A percentile compares a stretch with the other conserved stretches of the same genome.
phyloP scores from a whole-genome alignment of 2,888 invertebrate genomes.

The Megaustenia siamemsis region DNA sequence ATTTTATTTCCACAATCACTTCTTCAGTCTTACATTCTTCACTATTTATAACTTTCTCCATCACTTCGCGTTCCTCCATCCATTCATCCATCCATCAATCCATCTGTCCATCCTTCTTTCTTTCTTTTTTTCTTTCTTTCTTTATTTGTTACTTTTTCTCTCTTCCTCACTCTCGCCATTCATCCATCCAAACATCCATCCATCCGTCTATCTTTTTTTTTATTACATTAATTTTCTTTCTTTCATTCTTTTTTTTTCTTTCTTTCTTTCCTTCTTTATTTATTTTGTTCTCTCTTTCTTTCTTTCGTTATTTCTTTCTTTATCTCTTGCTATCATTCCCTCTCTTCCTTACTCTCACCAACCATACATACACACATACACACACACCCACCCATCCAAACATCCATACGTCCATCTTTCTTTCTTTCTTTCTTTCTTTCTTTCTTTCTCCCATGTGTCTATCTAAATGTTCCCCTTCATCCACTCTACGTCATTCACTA shows the following conservation, averaged over 20 bases:
- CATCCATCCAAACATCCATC: not conserved
- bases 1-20: not conserved
- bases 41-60: too few relatives aligned
- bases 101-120: slow-evolving; percentile 10
- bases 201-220: not conserved
- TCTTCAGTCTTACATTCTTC: not conserved
- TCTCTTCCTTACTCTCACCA: slow-evolving; percentile 22
- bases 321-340: slow-evolving; percentile 18
- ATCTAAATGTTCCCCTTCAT: too few relatives aligned
- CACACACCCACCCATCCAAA: not conserved
- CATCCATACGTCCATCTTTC: not conserved
- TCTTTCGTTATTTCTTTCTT: slow-evolving; percentile 34
- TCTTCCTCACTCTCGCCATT: not conserved
- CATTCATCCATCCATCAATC: slow-evolving; percentile 1
- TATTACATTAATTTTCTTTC: not conserved
- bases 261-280: slow-evolving; percentile 35
- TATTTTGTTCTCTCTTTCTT: slow-evolving; percentile 33
- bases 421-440: too few relatives aligned
- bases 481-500: too few relatives aligned
- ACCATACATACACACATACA: too few relatives aligned
- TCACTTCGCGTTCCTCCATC: not conserved
- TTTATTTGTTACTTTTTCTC: not conserved
- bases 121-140: slow-evolving; percentile 10
- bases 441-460: too few relatives aligned
- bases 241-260: slow-evolving; percentile 31